Base-by-base conservation (phyloP, 2,888 invertebrate genomes). In the Drosophila emarginata region DNA sequence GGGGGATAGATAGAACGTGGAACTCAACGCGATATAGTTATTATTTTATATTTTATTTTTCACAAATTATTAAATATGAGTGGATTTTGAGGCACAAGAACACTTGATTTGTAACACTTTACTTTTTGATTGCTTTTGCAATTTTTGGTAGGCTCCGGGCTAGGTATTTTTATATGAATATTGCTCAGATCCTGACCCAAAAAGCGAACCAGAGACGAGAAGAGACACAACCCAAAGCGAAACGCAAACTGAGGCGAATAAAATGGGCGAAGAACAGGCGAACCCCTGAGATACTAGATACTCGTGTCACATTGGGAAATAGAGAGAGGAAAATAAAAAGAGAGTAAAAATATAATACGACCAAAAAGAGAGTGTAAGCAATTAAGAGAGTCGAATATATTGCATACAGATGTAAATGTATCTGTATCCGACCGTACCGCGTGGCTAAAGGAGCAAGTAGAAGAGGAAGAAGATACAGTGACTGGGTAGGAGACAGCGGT, bases 201-300 rank as follows among this genome's bases (percentile, higher is more conserved):
- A 81, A 71, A 87, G 84, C 86, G 74, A 80, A 81, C 75, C 79
- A 87, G 88, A 84, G 11, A 45, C 45, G 45, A 86, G 66, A 74
- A 74, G 83, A 89, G 84, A 74, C 86, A 89, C 90, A 89, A 89
- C 83, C 88, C 88, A 90, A 89, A 88, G 88, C 90, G 84, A 89
- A 90, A 90, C 82, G 83, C 87, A 84, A 88, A 90, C 89, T 90
- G 86, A 88, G 83, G 67, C 77, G 57, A 67, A 76, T 59, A 72
- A 65, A 72, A 79, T 73, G 75, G 69, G 72, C 74, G 78, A 80
- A 89, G 89, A 89, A 88, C 79, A 72, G 51, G 68, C 79, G 74
- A 89, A 86, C 89, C 90, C 82, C 64, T 32, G 59, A 58, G 77
- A 40, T 45, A 45, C 21, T 18, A 21, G 18, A 45, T 45, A 32